Conservation (phyloP, 2,113 vertebrate genomes). For the Cettia cetti region DNA sequence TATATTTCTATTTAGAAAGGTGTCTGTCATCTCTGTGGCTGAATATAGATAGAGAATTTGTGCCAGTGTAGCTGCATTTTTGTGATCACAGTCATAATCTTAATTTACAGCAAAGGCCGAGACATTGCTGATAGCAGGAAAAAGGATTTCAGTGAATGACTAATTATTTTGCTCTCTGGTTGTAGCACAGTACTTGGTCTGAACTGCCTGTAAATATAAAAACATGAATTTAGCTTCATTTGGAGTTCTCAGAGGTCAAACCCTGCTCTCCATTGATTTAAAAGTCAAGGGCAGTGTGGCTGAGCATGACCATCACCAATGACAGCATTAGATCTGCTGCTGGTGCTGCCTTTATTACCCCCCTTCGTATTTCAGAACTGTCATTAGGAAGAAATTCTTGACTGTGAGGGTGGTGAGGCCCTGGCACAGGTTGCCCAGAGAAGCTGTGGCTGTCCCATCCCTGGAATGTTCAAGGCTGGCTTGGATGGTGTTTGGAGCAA, state of each 20-base stretch:
- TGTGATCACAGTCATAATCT: not conserved
- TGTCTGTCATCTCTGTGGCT: not conserved
- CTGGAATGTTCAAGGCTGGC: not conserved
- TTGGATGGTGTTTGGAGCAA: not conserved
- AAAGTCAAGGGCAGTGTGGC: not conserved
- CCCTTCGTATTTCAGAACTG: not conserved
- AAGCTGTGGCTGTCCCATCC: not conserved
- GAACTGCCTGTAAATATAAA: not conserved
- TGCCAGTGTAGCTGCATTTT: not conserved
- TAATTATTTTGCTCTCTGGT: not conserved
- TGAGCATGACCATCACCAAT: not conserved
- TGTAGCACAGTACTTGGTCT: not conserved
- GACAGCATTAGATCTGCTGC: not conserved
- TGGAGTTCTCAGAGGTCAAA: not conserved
- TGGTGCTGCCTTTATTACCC: not conserved
- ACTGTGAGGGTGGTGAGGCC: accelerated
- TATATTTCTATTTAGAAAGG: not conserved
- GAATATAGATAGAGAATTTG: not conserved
- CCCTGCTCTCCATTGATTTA: not conserved
- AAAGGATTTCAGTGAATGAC: not conserved
- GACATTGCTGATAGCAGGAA: not conserved
- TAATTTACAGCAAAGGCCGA: not conserved
- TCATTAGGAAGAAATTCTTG: not conserved
- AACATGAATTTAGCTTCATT: not conserved
- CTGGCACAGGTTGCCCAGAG: not conserved